phyloP scores from a whole-genome alignment of 2,113 vertebrate species.

The Corythornis cristatus region DNA sequence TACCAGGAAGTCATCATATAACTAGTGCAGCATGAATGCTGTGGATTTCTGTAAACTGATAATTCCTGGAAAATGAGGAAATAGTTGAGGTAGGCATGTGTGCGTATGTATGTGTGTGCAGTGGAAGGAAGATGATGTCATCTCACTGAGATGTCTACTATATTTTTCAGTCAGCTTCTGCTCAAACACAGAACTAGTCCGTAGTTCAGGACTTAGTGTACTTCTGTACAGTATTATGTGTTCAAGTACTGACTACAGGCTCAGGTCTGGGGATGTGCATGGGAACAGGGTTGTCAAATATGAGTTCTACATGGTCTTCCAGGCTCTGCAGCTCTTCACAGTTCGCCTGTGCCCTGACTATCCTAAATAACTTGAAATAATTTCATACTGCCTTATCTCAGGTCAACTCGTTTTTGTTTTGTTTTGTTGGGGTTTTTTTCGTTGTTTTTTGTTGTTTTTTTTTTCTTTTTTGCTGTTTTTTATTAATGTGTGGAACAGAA shows the following conservation, averaged over 20 bases:
- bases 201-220: background rate
- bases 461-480: background rate
- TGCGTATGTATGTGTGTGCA: no score
- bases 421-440: background rate
- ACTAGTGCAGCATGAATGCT: background rate
- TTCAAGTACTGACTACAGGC: background rate
- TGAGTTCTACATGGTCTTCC: background rate
- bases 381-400: background rate
- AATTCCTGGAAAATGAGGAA: background rate
- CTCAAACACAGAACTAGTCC: background rate
- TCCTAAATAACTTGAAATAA: background rate
- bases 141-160: background rate
- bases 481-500: background rate
- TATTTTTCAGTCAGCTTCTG: background rate
- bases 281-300: background rate
- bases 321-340: background rate
- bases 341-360: background rate
- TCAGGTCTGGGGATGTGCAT: background rate
- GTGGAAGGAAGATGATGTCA: background rate
- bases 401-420: background rate
- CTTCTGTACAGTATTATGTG: background rate
- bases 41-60: background rate
- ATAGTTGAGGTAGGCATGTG: background rate
- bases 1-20: background rate
- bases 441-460: background rate